Evolutionary conservation across 2,888 invertebrate species (phyloP).

Genomic region (Dolichopus griseipennis): DNA sequence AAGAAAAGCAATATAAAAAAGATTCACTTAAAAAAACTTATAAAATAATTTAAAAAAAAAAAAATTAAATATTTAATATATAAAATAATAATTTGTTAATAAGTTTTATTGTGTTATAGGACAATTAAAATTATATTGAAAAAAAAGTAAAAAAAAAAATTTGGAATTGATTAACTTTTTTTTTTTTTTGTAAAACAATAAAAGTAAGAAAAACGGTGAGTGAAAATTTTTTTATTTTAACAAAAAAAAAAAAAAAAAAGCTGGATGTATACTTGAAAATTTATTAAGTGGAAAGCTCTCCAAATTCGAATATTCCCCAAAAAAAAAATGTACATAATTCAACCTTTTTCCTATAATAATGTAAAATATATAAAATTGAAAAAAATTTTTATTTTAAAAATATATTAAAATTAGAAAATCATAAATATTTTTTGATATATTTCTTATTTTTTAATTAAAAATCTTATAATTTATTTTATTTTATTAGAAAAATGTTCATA

Average conservation of each 20-base stretch:
- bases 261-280: slow-evolving; percentile 3
- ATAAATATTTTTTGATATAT: no score
- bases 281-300: neutral
- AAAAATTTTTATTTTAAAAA: neutral
- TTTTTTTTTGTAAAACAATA: slow-evolving; percentile 6
- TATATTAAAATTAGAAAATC: neutral
- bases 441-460: no score
- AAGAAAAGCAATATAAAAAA: slow-evolving; percentile 4
- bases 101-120: neutral
- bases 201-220: neutral
- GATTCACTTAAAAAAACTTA: neutral
- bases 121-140: neutral
- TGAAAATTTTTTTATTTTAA: neutral
- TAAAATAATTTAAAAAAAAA: neutral
- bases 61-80: neutral
- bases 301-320: no score
- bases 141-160: neutral
- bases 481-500: no score
- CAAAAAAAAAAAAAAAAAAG: neutral
- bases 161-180: neutral
- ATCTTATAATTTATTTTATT: no score
- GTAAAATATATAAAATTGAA: neutral
- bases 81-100: neutral
- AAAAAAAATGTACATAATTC: no score
- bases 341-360: no score